A percentile compares a stretch with the other conserved stretches of the same genome.
Evolutionary conservation across 2,888 invertebrate species (phyloP).

Genomic region (Achlya flavicornis): DNA sequence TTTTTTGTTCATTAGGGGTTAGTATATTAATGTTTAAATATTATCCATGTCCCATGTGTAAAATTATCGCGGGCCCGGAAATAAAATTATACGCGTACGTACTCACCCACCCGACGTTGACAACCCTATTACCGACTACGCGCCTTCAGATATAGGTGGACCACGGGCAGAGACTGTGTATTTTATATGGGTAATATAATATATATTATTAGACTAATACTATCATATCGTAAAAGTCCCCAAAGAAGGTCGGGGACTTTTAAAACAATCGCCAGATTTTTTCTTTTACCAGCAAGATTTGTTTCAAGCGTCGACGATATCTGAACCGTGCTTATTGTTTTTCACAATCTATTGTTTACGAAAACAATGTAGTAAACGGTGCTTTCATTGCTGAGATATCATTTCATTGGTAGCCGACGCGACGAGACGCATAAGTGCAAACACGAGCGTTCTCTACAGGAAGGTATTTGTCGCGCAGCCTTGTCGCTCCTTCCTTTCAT

Average conservation of each 20-base stretch:
- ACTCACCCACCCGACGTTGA: constrained; percentile 40
- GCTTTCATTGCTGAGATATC: constrained; percentile 51
- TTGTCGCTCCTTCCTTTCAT: constrained; percentile 74
- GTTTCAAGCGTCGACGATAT: constrained; percentile 48
- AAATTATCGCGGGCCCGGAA: constrained; percentile 44
- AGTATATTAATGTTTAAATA: constrained; percentile 44
- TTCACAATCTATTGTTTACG: constrained; percentile 47
- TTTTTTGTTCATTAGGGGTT: constrained; percentile 27
- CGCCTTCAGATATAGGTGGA: too few relatives aligned
- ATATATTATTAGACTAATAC: constrained; percentile 17
- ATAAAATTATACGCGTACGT: constrained; percentile 51
- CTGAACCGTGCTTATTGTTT: constrained; percentile 50
- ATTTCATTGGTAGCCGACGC: constrained; percentile 41
- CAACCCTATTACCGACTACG: constrained; percentile 49
- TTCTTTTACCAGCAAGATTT: constrained; percentile 35
- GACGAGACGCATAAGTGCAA: constrained; percentile 54
- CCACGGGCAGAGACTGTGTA: too few relatives aligned
- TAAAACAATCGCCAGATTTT: constrained; percentile 9
- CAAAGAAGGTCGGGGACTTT: background rate
- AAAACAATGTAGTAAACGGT: constrained; percentile 54
- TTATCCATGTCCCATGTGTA: constrained; percentile 40
- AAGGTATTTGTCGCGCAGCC: constrained; percentile 75
- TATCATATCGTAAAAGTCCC: constrained; percentile 22
- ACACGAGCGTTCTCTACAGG: constrained; percentile 56
- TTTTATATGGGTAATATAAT: constrained; percentile 9